Percentiles rank a stretch among this genome's conserved stretches.
Evolutionary conservation across 2,888 invertebrate species (phyloP).

Genomic region (Diaperis boleti): DNA sequence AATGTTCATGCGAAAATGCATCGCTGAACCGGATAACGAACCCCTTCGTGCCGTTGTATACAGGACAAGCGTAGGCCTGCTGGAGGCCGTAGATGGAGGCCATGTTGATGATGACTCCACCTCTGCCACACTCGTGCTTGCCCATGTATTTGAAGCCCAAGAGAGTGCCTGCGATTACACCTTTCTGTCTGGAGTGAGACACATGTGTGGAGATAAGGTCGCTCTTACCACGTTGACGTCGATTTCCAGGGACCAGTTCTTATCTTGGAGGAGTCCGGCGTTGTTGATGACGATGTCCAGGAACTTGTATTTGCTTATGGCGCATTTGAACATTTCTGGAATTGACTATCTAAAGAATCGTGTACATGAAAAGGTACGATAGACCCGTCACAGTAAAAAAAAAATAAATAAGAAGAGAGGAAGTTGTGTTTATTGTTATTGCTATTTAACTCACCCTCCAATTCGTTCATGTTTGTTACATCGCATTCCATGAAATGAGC

Average conservation of each 20-base stretch:
- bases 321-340: constrained; percentile 56
- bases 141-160: constrained; percentile 56
- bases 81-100: constrained; percentile 72
- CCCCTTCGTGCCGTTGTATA: constrained; percentile 72
- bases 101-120: constrained; percentile 75
- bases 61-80: constrained; percentile 68
- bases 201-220: too few relatives aligned
- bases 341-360: constrained; percentile 14
- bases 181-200: constrained; percentile 49
- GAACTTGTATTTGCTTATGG: constrained; percentile 55
- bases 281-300: constrained; percentile 67
- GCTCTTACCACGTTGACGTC: constrained; percentile 63
- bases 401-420: too few relatives aligned
- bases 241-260: constrained; percentile 58
- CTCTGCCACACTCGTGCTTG: constrained; percentile 67
- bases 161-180: constrained; percentile 62
- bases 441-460: constrained; percentile 50
- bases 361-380: too few relatives aligned
- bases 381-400: too few relatives aligned
- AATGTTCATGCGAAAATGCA: constrained; percentile 63
- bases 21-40: constrained; percentile 68
- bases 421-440: too few relatives aligned
- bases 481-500: constrained; percentile 68
- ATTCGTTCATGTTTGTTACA: constrained; percentile 65
- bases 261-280: constrained; percentile 64